These are phyloP conservation scores for Pogona vitticeps DNA, from an alignment of 2,113 vertebrate genomes.

Conservation along the genomic window DNA sequence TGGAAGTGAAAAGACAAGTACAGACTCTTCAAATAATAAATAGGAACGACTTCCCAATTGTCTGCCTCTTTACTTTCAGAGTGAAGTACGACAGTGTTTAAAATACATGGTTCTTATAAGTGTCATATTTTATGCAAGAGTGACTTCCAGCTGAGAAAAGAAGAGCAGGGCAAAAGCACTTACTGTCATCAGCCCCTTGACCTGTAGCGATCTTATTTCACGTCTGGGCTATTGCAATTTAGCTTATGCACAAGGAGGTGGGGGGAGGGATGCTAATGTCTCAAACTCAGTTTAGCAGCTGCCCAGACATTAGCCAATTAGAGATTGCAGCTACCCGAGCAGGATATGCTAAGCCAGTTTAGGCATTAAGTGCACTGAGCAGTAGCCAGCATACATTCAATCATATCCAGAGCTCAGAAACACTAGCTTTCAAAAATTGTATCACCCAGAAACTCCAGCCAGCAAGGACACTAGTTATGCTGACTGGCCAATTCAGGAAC, in stretches of 20 bases:
- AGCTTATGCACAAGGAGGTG: background rate
- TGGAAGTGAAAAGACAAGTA: too few species aligned
- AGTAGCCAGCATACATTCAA: too few species aligned
- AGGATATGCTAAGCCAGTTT: background rate
- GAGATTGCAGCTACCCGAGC: background rate
- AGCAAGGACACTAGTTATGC: too few species aligned
- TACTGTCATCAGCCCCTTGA: conserved; percentile 14
- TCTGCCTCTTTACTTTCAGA: conserved; percentile 12
- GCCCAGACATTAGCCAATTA: conserved; percentile 37
- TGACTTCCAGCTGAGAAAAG: conserved; percentile 38
- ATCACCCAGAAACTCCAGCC: too few species aligned
- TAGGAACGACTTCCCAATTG: background rate
- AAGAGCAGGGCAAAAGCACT: conserved; percentile 5
- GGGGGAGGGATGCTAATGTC: conserved; percentile 31
- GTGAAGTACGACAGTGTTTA: conserved; percentile 3
- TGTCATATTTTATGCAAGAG: conserved; percentile 56
- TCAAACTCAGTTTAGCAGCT: conserved; percentile 41
- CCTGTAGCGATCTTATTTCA: background rate
- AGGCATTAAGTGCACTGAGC: background rate
- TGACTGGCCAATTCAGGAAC: too few species aligned
- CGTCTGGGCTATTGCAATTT: conserved; percentile 23
- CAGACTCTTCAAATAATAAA: background rate
- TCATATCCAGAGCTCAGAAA: background rate
- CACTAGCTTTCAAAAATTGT: background rate
- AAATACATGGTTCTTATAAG: background rate